Evolutionary conservation across 2,797 vertebrate genomes (phyloP), one percentile per base, ranked within the genome.

Genomic region (Gymnocypris eckloni): DNA sequence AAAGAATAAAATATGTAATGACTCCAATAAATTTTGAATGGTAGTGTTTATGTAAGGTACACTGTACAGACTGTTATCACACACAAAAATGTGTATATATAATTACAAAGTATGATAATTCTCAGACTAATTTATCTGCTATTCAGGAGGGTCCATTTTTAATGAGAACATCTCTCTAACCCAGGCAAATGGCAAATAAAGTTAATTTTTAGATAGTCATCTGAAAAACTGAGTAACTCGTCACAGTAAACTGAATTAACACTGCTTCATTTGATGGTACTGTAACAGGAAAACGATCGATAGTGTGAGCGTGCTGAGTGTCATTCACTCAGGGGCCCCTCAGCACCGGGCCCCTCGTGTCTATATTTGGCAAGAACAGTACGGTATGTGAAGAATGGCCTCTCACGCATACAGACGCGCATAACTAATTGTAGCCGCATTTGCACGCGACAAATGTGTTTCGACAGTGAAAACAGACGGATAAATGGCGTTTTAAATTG

Each of bases 361-460:
- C 88, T 83, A 90, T 91, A 48, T 84, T 1, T 48, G 88, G 88
- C 81, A 87, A 54, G 87, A 50, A 13, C 25, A 28, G 81, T 52
- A 56, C 54, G 70, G 86, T 82, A 82, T 79, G 67, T 73, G n/a
- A 81, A 69, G 59, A 64, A 75, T 67, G 75, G 9, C 52, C 41
- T 85, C 41, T 50, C 52, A 59, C 45, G 39, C 20, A 37, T 61
- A 48, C 11, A 28, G 16, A n/a, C 18, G 56, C 22, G 13, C 18
- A 11, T 52, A 45, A 22, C 41, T 80, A 54, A 76, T 83, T 66
- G 45, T 10, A 18, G 15, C 6, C 8, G 0, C 28, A 39, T 70
- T 52, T 61, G 25, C 18, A 18, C 3, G 13, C 20, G 33, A 48
- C n/a, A 45, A 45, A 70, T 25, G n/a, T 48, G 8, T 11, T 15